A percentile compares a stretch with the other conserved stretches of the same genome.
Conservation (phyloP, 2,113 vertebrate genomes). For the Chrysochloris asiatica region DNA sequence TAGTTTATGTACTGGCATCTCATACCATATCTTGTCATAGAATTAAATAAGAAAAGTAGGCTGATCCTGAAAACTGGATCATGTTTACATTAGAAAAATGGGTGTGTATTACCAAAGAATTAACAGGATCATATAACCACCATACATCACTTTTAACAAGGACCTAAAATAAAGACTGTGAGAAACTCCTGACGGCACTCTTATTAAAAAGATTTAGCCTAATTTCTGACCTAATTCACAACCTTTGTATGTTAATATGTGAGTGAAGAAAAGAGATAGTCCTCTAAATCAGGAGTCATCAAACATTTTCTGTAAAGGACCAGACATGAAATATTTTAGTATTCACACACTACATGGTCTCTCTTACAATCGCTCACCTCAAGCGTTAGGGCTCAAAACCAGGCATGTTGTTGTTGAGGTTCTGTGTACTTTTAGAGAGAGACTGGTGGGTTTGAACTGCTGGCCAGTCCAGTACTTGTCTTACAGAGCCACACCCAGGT, state of each 20-base stretch:
- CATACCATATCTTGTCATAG: neutral
- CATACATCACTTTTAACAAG: neutral
- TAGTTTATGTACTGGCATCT: neutral
- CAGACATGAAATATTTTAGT: slow-evolving; percentile 30
- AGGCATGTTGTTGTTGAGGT: too few relatives aligned
- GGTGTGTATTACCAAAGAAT: neutral
- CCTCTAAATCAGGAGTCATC: neutral
- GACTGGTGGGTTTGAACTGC: too few relatives aligned
- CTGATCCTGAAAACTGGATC: neutral
- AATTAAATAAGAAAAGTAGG: neutral
- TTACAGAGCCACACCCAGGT: too few relatives aligned
- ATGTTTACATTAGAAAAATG: neutral
- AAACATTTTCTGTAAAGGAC: neutral
- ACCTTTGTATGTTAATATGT: neutral
- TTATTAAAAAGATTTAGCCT: neutral
- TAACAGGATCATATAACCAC: neutral
- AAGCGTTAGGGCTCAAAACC: neutral
- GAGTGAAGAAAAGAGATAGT: neutral
- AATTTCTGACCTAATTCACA: neutral
- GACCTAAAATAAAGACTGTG: neutral
- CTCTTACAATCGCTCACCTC: neutral
- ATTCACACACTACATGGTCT: neutral
- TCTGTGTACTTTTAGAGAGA: too few relatives aligned
- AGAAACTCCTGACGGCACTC: neutral
- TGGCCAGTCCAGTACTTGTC: too few relatives aligned